Percentiles rank a stretch among this genome's conserved stretches.
Evolutionary conservation across 2,888 invertebrate species (phyloP).

Genomic region (Apocheima hispidaria): DNA sequence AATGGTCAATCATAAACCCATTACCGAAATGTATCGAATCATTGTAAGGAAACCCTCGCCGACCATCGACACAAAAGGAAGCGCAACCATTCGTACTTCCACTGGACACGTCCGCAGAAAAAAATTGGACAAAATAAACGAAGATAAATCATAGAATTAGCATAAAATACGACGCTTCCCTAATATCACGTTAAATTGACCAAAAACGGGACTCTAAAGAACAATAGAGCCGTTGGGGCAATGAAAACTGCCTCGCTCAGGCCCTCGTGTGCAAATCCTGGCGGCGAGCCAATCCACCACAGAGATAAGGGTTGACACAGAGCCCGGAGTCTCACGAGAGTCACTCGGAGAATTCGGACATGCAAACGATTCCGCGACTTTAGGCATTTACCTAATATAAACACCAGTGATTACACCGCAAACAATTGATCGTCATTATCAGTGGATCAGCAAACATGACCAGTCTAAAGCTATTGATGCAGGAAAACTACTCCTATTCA

Average conservation of each 20-base stretch:
- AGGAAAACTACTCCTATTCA: neutral
- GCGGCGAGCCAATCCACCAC: constrained; percentile 60
- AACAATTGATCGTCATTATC: constrained; percentile 43
- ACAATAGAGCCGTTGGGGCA: constrained; percentile 65
- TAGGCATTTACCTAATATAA: constrained; percentile 39
- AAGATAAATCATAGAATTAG: constrained; percentile 47
- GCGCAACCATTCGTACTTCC: constrained; percentile 24
- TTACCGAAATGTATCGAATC: constrained; percentile 18
- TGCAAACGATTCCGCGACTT: constrained; percentile 43
- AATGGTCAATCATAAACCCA: constrained; percentile 22
- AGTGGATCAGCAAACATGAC: constrained; percentile 34
- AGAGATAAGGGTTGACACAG: constrained; percentile 54
- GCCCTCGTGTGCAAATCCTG: constrained; percentile 58
- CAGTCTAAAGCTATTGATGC: neutral
- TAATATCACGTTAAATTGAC: constrained; percentile 53
- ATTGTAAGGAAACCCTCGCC: constrained; percentile 11
- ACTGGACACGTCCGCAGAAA: constrained; percentile 30
- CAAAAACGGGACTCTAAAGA: constrained; percentile 42
- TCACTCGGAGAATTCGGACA: constrained; percentile 43
- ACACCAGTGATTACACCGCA: constrained; percentile 35
- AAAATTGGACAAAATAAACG: constrained; percentile 39
- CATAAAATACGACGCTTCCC: constrained; percentile 45
- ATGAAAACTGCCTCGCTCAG: constrained; percentile 64
- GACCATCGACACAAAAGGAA: constrained; percentile 10
- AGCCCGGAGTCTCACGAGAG: constrained; percentile 42